These are phyloP conservation scores for Hapalemur alaotrensis DNA, from an alignment of 2,797 vertebrate species.

Conservation along the genomic window DNA sequence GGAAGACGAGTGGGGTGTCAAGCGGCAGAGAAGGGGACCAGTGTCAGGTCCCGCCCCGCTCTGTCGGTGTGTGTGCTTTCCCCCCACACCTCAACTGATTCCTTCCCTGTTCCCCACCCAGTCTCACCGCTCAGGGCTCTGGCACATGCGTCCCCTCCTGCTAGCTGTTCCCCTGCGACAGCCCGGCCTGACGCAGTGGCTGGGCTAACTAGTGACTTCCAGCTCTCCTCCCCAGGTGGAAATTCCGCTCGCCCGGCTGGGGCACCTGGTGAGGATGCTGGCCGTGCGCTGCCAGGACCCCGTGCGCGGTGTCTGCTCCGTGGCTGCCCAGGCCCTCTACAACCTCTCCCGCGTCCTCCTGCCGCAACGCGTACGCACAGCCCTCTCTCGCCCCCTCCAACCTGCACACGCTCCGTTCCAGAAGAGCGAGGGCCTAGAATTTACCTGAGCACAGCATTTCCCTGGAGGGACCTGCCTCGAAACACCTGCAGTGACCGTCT, in stretches of 20 bases:
- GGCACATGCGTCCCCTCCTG: not conserved
- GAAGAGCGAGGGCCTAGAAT: no score
- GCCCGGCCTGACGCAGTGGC: not conserved
- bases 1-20: not conserved
- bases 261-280: conserved; percentile 37
- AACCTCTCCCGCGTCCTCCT: conserved; percentile 41
- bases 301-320: conserved; percentile 37
- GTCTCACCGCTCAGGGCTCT: not conserved
- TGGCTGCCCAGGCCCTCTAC: conserved; percentile 49
- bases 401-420: no score
- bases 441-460: not conserved
- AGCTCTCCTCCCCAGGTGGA: not conserved
- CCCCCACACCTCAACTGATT: no score
- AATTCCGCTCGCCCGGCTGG: conserved; percentile 17
- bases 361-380: not conserved
- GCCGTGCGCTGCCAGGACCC: conserved; percentile 54
- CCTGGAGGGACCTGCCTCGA: not conserved
- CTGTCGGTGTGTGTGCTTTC: not conserved
- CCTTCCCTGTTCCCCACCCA: not conserved
- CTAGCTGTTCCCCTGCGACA: not conserved
- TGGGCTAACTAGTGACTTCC: not conserved
- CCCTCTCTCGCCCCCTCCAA: not conserved
- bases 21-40: no score
- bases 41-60: not conserved
- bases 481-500: not conserved